Percentiles rank a stretch among this genome's conserved stretches.
These are phyloP conservation scores for Nomada fucata DNA, from an alignment of 2,888 invertebrate genomes.

Conservation along the genomic window DNA sequence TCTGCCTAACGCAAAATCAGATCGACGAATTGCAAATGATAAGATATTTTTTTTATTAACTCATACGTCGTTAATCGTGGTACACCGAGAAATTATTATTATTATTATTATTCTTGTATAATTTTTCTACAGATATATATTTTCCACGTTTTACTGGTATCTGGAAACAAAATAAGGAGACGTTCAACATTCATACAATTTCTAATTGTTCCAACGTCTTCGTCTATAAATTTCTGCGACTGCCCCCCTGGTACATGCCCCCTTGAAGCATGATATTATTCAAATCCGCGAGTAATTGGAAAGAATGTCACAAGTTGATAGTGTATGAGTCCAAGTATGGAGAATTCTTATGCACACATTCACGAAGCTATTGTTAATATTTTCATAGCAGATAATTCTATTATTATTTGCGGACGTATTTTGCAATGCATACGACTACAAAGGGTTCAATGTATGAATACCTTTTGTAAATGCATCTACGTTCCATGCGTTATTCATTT, in stretches of 20 bases:
- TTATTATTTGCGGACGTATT: constrained; percentile 27
- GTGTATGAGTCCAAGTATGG: not conserved
- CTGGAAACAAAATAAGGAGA: not conserved
- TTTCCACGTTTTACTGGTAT: not conserved
- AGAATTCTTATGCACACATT: constrained; percentile 21
- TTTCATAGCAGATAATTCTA: constrained; percentile 6
- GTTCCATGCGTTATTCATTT: constrained; percentile 12
- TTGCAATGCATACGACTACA: not conserved
- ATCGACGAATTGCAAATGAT: too few relatives aligned
- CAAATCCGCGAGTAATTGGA: not conserved
- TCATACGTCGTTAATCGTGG: too few relatives aligned
- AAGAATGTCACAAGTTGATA: not conserved
- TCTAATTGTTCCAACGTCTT: too few relatives aligned
- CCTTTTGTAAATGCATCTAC: not conserved
- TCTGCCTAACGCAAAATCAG: too few relatives aligned
- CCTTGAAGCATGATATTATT: not conserved
- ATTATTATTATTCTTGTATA: too few relatives aligned
- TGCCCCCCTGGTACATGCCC: too few relatives aligned
- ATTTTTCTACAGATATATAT: not conserved
- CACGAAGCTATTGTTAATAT: constrained; percentile 11
- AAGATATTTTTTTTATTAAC: too few relatives aligned
- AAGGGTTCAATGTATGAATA: constrained; percentile 9
- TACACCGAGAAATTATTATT: too few relatives aligned
- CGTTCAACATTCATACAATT: too few relatives aligned
- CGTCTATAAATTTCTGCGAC: not conserved